Conservation (phyloP, 2,888 invertebrate species). For the Vandiemenella viatica region DNA sequence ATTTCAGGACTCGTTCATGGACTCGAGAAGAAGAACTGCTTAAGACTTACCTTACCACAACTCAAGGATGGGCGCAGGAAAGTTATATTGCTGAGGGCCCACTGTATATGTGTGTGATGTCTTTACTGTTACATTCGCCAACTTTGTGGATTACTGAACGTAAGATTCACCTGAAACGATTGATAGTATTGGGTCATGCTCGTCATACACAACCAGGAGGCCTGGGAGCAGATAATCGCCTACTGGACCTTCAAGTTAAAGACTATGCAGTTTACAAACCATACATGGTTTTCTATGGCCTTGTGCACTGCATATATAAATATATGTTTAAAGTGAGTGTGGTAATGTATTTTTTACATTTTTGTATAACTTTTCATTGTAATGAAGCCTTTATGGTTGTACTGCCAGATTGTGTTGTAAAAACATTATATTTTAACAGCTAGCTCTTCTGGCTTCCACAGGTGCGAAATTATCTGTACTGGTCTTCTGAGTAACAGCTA, state of each 20-base stretch:
- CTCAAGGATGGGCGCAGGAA: slow-evolving; percentile 54
- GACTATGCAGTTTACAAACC: slow-evolving; percentile 74
- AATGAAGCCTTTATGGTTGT: not conserved
- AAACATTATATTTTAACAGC: no score
- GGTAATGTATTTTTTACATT: no score
- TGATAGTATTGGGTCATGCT: slow-evolving; percentile 63
- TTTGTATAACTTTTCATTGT: slow-evolving; percentile 1
- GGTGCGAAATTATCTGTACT: no score
- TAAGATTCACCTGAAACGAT: slow-evolving; percentile 55
- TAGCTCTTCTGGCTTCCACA: no score
- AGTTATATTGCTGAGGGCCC: slow-evolving; percentile 85
- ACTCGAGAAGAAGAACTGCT: slow-evolving; percentile 66
- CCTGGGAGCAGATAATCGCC: slow-evolving; percentile 33
- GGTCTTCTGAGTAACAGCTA: no score
- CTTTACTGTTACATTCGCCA: slow-evolving; percentile 61
- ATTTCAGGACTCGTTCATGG: slow-evolving; percentile 52
- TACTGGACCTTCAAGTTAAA: slow-evolving; percentile 36
- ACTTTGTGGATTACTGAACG: slow-evolving; percentile 60
- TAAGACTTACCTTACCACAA: slow-evolving; percentile 51
- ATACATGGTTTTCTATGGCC: slow-evolving; percentile 67
- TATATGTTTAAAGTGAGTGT: slow-evolving; percentile 66
- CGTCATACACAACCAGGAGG: slow-evolving; percentile 51
- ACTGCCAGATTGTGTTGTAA: no score
- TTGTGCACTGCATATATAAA: slow-evolving; percentile 71
- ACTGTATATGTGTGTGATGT: slow-evolving; percentile 72